phyloP scores from a whole-genome alignment of 2,797 vertebrate genomes.

The Heterohyrax brucei region DNA sequence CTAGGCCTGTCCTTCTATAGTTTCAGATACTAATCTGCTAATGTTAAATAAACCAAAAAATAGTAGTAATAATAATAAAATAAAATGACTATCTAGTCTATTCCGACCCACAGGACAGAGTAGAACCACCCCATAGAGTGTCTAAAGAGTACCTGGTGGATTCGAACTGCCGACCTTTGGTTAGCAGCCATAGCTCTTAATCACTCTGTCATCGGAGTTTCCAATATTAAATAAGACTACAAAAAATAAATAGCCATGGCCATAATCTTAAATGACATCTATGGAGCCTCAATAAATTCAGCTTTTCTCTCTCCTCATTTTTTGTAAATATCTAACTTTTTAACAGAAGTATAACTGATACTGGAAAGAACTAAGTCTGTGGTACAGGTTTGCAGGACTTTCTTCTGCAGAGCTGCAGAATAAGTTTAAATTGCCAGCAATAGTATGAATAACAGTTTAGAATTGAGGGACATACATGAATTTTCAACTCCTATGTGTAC shows the following conservation, averaged over 20 bases:
- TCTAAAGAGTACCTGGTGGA: no score
- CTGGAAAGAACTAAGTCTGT: neutral
- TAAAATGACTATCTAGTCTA: no score
- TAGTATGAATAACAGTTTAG: neutral
- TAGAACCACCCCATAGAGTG: no score
- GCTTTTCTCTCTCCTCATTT: neutral
- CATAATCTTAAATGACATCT: neutral
- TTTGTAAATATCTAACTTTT: neutral
- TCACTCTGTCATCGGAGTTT: no score
- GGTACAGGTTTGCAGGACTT: neutral
- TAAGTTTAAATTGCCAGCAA: no score
- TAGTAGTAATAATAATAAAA: no score
- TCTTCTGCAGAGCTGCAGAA: no score
- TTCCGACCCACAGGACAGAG: no score
- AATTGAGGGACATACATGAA: neutral
- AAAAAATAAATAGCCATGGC: neutral
- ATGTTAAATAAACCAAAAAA: no score
- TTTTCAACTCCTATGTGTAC: neutral
- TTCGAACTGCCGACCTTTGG: no score
- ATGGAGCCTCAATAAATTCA: neutral
- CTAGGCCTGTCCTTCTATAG: neutral
- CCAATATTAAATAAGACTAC: neutral
- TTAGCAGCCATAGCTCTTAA: no score
- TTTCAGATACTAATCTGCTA: neutral
- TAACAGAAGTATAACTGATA: neutral